Evolutionary conservation across 2,113 vertebrate genomes (phyloP).

Genomic region (Plecotus auritus): DNA sequence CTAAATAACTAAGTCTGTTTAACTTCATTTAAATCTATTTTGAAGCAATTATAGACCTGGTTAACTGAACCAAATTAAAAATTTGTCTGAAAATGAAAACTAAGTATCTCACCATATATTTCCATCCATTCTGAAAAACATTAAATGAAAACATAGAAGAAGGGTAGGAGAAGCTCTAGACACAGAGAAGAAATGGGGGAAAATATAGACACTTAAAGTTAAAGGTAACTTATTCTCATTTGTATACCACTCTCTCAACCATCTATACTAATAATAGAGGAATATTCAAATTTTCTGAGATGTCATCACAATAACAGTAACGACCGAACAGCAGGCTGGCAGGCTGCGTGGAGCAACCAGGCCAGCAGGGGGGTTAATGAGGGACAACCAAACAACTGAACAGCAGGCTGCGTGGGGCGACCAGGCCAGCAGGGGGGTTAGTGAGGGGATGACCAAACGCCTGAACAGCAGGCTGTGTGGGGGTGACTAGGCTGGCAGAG

Average conservation of each 20-base stretch:
- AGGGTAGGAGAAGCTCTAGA: background rate
- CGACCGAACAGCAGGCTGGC: too few species aligned
- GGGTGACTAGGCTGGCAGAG: too few species aligned
- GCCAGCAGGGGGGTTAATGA: too few species aligned
- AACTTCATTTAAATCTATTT: conserved; percentile 2
- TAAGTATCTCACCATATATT: background rate
- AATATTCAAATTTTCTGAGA: too few species aligned
- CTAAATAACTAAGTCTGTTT: background rate
- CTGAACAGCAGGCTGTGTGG: too few species aligned
- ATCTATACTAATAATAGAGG: background rate
- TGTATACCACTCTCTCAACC: background rate
- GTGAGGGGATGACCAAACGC: too few species aligned
- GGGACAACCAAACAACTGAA: too few species aligned
- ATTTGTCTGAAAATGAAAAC: background rate
- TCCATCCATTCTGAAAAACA: background rate
- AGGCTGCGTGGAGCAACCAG: too few species aligned
- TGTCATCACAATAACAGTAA: too few species aligned
- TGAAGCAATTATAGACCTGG: background rate
- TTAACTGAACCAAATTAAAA: background rate
- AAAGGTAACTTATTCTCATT: background rate
- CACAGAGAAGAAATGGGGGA: background rate
- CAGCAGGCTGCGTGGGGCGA: too few species aligned
- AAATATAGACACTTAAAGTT: background rate
- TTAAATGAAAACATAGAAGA: background rate
- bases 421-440: too few species aligned